Percentiles rank a stretch among this genome's conserved stretches.
phyloP scores from a whole-genome alignment of 2,113 vertebrate genomes.

The Anolis sagrei region DNA sequence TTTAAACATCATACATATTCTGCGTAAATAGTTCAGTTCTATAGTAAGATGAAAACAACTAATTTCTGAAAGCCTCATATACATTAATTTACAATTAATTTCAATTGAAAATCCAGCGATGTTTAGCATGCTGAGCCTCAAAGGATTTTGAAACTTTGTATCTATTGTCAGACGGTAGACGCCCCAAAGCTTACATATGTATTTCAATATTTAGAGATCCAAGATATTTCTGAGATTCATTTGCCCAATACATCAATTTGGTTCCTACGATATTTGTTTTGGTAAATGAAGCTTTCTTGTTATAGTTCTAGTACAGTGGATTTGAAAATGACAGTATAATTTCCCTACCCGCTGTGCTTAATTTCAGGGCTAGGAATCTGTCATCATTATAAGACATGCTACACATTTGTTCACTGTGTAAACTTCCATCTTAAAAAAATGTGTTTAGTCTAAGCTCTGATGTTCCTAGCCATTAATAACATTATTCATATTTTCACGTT shows the following conservation, averaged over 20 bases:
- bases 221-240: neutral
- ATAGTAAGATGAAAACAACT: too few relatives aligned
- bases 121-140: neutral
- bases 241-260: neutral
- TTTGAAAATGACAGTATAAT: conserved; percentile 14
- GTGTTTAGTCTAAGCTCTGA: neutral
- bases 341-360: conserved; percentile 10
- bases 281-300: conserved; percentile 1
- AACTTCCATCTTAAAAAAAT: conserved; percentile 11
- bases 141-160: neutral
- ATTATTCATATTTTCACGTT: neutral
- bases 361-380: neutral
- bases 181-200: neutral
- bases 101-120: conserved; percentile 18
- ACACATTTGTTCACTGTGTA: neutral
- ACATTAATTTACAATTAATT: neutral
- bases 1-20: too few relatives aligned
- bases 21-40: too few relatives aligned
- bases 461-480: neutral
- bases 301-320: neutral
- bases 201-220: neutral
- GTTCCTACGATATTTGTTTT: conserved; percentile 16
- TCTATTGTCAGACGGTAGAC: neutral
- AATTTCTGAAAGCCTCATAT: too few relatives aligned
- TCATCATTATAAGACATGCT: neutral